These are phyloP conservation scores for Buphagus erythrorhynchus DNA, from an alignment of 2,797 vertebrate species.

Conservation along the genomic window DNA sequence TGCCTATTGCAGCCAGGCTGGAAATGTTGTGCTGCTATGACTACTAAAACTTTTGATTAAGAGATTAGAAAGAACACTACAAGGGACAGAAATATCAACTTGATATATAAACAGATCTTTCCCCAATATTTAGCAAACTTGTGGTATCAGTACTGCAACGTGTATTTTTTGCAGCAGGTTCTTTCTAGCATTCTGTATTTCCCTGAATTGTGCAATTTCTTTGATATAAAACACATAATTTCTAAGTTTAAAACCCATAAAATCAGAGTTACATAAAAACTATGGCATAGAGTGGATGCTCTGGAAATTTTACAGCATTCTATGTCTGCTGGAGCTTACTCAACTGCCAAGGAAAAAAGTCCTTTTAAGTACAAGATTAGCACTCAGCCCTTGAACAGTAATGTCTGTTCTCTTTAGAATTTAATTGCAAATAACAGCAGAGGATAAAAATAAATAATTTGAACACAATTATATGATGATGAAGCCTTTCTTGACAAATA, in stretches of 20 bases:
- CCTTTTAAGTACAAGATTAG: constrained; percentile 28
- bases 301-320: constrained; percentile 18
- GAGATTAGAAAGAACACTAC: neutral
- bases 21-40: neutral
- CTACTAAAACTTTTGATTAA: neutral
- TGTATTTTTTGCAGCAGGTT: neutral
- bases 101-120: neutral
- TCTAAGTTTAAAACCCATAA: neutral
- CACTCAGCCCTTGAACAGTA: constrained; percentile 5
- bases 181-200: neutral
- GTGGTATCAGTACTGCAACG: neutral
- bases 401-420: neutral
- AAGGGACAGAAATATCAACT: neutral
- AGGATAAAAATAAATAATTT: constrained; percentile 49
- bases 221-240: neutral
- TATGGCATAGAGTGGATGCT: neutral
- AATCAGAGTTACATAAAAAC: neutral
- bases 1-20: neutral
- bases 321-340: neutral
- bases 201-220: neutral
- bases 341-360: neutral
- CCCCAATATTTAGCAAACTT: neutral
- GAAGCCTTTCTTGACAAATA: constrained; percentile 39
- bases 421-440: constrained; percentile 26
- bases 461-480: constrained; percentile 1